A percentile compares a stretch with the other conserved stretches of the same genome.
These are phyloP conservation scores for Siniperca knerii DNA, from an alignment of 2,113 vertebrate species.

Conservation along the genomic window DNA sequence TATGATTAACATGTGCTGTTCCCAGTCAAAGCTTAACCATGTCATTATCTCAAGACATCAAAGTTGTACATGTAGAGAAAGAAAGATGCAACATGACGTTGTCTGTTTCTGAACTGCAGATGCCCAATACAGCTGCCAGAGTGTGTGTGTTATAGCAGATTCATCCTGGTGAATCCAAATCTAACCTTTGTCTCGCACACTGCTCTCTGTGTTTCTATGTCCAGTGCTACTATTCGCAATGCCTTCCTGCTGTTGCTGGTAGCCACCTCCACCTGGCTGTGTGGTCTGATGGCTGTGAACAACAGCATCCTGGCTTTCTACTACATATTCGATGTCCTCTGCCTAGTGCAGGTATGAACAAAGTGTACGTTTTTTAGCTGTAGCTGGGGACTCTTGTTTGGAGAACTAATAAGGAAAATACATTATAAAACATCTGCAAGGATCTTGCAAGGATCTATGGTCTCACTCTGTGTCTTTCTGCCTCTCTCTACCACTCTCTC, in stretches of 20 bases:
- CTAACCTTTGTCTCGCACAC: background rate
- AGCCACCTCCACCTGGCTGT: constrained; percentile 96
- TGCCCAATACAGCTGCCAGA: background rate
- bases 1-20: background rate
- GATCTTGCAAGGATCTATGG: background rate
- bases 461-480: constrained; percentile 9
- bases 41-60: background rate
- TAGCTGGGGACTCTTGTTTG: background rate
- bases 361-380: background rate
- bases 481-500: background rate
- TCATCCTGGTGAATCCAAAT: background rate
- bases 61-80: background rate
- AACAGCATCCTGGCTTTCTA: constrained; percentile 98
- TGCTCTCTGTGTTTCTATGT: constrained; percentile 21
- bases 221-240: constrained; percentile 92
- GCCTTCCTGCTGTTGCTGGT: constrained; percentile 95
- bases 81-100: background rate
- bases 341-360: constrained; percentile 91
- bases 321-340: constrained; percentile 97
- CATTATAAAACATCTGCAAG: background rate
- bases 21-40: background rate
- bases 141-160: background rate
- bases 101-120: background rate
- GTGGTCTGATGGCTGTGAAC: constrained; percentile 98
- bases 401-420: background rate